Base-by-base conservation (phyloP, 2,797 vertebrate genomes). In the Brachyrhaphis roseni region DNA sequence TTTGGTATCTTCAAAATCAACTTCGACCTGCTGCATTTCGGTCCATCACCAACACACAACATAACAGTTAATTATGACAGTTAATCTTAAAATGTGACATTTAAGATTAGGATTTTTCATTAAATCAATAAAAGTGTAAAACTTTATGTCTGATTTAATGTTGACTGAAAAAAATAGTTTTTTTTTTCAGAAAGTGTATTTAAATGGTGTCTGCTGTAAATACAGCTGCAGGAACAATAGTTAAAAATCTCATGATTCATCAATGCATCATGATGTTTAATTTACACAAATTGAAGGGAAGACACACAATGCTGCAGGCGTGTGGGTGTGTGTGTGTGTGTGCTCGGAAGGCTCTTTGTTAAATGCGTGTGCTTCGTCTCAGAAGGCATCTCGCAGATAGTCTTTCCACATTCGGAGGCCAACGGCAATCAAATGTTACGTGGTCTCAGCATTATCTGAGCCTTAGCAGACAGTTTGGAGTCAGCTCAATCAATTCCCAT, bases 381-480 rank as follows among this genome's bases (percentile, higher is more conserved):
- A 71, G 76, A n/a, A 10, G 72, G 7, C 68, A n/a, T 76, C 64
- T 79, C 51, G 26, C 79, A 84, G 80, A 91, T 84, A 82, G 85
- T 84, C 79, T 91, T 87, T 87, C 84, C 79, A 84, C 77, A 74
- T 70, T 66, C 64, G 1, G 28, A 87, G 72, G 83, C 80, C 76
- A 49, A 13, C 8, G 78, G 82, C 84, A 91, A 76, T 89, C 71
- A 87, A 78, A 85, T 73, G 77, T 91, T 81, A 83, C 78, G 83
- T 86, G 89, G 83, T 77, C 91, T 94, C 94, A 94, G 93, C 91
- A 93, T 90, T 92, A 92, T 90, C 82, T 81, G 90, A 91, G 91
- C 88, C 75, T 83, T 28, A 62, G 88, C 82, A 92, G 88, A 94
- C 91, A 84, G 74, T 75, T 90, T 89, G 87, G 90, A 93, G 92